These are phyloP conservation scores for Clinocottus analis DNA, from an alignment of 2,113 vertebrate species.

Conservation along the genomic window DNA sequence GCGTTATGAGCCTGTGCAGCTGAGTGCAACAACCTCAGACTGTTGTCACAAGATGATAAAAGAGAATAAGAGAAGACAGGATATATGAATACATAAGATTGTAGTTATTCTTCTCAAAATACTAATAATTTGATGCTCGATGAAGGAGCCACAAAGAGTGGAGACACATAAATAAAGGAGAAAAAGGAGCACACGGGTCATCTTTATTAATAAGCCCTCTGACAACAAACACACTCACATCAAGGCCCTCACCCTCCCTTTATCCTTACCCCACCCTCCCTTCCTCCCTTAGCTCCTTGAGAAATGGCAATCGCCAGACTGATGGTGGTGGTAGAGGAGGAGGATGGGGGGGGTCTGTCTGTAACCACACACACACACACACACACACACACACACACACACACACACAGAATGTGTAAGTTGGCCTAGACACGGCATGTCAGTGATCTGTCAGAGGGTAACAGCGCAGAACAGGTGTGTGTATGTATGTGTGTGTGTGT, in stretches of 20 bases:
- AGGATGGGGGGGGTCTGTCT: conserved; percentile 51
- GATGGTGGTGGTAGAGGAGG: conserved; percentile 33
- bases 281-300: conserved; percentile 63
- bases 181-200: conserved; percentile 58
- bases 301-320: conserved; percentile 73
- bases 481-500: conserved; percentile 29
- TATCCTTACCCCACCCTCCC: conserved; percentile 45
- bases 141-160: conserved; percentile 24
- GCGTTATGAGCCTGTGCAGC: conserved; percentile 35
- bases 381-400: conserved; percentile 15
- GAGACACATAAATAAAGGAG: background rate
- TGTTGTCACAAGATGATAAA: conserved; percentile 10
- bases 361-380: conserved; percentile 34
- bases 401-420: conserved; percentile 25
- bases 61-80: conserved; percentile 5
- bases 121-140: conserved; percentile 35
- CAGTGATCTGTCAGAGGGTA: conserved; percentile 78
- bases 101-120: conserved; percentile 19
- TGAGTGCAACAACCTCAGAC: conserved; percentile 2
- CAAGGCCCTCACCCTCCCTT: conserved; percentile 57
- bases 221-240: conserved; percentile 75
- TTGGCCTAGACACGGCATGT: conserved; percentile 68
- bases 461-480: conserved; percentile 68
- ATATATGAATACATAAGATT: conserved; percentile 11
- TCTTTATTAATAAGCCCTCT: conserved; percentile 79